A percentile compares a stretch with the other conserved stretches of the same genome.
Evolutionary conservation across 2,888 invertebrate genomes (phyloP).

Genomic region (Drosophila pseudotalamancana): DNA sequence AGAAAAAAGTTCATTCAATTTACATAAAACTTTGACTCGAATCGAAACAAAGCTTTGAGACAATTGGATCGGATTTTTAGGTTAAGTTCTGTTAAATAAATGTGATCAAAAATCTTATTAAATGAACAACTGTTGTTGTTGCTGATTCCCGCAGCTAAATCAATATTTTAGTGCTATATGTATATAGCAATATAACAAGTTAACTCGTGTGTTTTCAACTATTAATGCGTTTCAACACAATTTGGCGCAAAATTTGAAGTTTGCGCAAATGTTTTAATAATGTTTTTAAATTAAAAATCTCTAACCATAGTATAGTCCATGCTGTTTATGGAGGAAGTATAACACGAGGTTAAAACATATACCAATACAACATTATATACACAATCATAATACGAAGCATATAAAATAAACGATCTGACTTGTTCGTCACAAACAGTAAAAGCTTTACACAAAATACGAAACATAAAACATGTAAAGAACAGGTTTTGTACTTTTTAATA

Average conservation of each 20-base stretch:
- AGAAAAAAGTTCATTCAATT: constrained; percentile 42
- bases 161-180: not conserved
- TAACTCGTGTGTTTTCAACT: constrained; percentile 24
- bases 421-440: constrained; percentile 21
- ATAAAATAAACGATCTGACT: constrained; percentile 33
- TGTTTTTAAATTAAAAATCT: constrained; percentile 6
- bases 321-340: constrained; percentile 1
- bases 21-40: constrained; percentile 39
- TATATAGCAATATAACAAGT: not conserved
- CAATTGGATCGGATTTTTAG: constrained; percentile 19
- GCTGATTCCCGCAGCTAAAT: not conserved
- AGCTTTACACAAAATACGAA: constrained; percentile 14
- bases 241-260: constrained; percentile 26
- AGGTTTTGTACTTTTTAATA: constrained; percentile 11
- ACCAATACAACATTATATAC: not conserved
- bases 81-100: constrained; percentile 33
- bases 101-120: constrained; percentile 1
- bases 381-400: constrained; percentile 29
- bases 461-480: constrained; percentile 19
- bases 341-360: constrained; percentile 1
- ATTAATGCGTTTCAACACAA: constrained; percentile 15
- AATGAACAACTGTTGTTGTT: not conserved
- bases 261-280: constrained; percentile 37
- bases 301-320: not conserved
- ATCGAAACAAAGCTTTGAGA: constrained; percentile 6